A percentile compares a stretch with the other conserved stretches of the same genome.
phyloP scores from a whole-genome alignment of 2,113 vertebrate genomes.

The Ibidorhyncha struthersii region DNA sequence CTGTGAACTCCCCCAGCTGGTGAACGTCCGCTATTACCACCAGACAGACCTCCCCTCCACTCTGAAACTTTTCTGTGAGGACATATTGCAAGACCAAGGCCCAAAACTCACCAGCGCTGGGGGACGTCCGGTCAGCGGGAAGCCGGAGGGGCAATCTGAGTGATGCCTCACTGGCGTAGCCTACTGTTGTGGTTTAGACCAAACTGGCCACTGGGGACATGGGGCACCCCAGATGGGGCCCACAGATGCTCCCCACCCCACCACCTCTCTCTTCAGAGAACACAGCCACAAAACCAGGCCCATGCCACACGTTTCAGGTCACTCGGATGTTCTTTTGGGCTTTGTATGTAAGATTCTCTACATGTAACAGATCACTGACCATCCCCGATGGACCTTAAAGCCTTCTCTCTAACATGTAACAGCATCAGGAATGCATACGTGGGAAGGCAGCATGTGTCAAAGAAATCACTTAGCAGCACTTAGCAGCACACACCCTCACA shows the following conservation, averaged over 20 bases:
- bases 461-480: background rate
- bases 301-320: accelerated
- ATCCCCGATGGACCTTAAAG: background rate
- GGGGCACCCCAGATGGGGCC: too few relatives aligned
- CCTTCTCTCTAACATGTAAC: background rate
- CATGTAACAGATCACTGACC: background rate
- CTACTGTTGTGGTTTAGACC: too few relatives aligned
- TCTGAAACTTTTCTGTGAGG: background rate
- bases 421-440: background rate
- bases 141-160: too few relatives aligned
- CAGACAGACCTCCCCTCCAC: background rate
- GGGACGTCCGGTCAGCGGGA: accelerated
- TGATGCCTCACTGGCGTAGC: accelerated
- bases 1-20: slow-evolving; percentile 58
- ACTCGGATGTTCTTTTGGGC: background rate
- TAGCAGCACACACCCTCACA: background rate
- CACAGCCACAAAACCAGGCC: background rate
- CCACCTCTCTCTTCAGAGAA: background rate
- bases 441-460: accelerated
- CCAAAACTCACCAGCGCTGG: background rate
- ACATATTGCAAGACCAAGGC: too few relatives aligned
- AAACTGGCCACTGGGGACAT: too few relatives aligned
- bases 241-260: too few relatives aligned
- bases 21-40: background rate
- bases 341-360: background rate